Evolutionary conservation across 2,888 invertebrate genomes (phyloP).

Genomic region (Beris morrisii): DNA sequence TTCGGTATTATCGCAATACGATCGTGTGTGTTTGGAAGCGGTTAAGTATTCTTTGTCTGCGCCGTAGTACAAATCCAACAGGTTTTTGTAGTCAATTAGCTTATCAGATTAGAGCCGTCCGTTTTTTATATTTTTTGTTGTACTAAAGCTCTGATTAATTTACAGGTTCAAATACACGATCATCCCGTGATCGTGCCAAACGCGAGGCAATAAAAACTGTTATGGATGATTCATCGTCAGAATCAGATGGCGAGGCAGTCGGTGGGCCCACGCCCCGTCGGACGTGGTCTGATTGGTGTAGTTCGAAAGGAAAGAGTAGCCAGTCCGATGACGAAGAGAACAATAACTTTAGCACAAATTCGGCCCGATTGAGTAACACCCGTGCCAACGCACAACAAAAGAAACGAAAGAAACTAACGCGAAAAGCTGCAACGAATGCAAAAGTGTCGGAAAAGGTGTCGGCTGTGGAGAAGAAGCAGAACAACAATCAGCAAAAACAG

Average conservation of each 20-base stretch:
- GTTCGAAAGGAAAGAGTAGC: slow-evolving; percentile 64
- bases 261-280: slow-evolving; percentile 70
- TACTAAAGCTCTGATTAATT: background rate
- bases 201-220: slow-evolving; percentile 59
- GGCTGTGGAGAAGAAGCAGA: slow-evolving; percentile 10
- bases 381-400: slow-evolving; percentile 46
- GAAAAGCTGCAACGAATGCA: slow-evolving; percentile 52
- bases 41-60: no score
- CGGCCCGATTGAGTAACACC: slow-evolving; percentile 43
- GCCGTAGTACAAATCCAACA: no score
- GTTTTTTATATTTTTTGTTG: no score
- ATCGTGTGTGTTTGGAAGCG: no score
- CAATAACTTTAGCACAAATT: slow-evolving; percentile 52
- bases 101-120: no score
- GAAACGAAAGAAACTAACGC: slow-evolving; percentile 55
- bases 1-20: no score
- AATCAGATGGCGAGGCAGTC: slow-evolving; percentile 52
- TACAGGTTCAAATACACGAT: slow-evolving; percentile 42
- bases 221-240: slow-evolving; percentile 43
- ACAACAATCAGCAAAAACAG: slow-evolving; percentile 38
- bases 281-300: slow-evolving; percentile 75
- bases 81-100: no score
- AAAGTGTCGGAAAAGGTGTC: slow-evolving; percentile 3
- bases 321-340: slow-evolving; percentile 64
- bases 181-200: slow-evolving; percentile 57